Conservation (phyloP, 2,113 vertebrate species). For the Tringa solitaria region DNA sequence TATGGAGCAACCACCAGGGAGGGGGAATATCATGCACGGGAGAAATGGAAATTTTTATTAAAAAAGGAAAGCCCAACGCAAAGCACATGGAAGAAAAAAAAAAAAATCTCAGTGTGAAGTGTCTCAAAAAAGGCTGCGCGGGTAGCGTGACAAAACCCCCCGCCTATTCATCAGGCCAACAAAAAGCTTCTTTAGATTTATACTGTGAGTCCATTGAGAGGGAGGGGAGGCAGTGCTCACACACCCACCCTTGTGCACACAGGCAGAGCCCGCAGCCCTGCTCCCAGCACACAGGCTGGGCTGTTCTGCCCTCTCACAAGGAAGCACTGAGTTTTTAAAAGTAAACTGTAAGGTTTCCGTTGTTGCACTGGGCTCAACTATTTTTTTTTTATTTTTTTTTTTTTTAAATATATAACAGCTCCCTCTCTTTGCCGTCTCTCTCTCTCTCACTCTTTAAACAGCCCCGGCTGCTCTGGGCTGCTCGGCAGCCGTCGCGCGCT, state of each 20-base stretch:
- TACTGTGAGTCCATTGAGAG: slow-evolving; percentile 80
- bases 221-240: slow-evolving; percentile 53
- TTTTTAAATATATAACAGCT: slow-evolving; percentile 46
- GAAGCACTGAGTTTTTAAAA: slow-evolving; percentile 80
- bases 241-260: slow-evolving; percentile 66
- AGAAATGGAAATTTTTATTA: slow-evolving; percentile 41
- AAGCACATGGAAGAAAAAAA: neutral
- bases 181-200: slow-evolving; percentile 76
- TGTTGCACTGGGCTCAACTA: slow-evolving; percentile 75
- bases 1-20: accelerated
- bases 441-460: slow-evolving; percentile 60
- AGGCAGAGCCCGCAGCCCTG: slow-evolving; percentile 44
- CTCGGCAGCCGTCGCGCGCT: slow-evolving; percentile 38
- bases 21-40: neutral
- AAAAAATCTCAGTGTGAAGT: slow-evolving; percentile 31
- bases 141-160: slow-evolving; percentile 55
- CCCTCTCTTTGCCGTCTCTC: slow-evolving; percentile 52
- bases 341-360: slow-evolving; percentile 80
- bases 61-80: neutral
- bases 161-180: slow-evolving; percentile 75
- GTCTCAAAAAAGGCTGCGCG: slow-evolving; percentile 39
- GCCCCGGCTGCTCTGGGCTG: slow-evolving; percentile 56
- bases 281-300: slow-evolving; percentile 52
- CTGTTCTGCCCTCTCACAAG: slow-evolving; percentile 75
- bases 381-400: slow-evolving; percentile 23